Percentiles rank a stretch among this genome's conserved stretches.
Evolutionary conservation across 1,140 invertebrate species (phyloP).

Genomic region (Heliothis virescens): DNA sequence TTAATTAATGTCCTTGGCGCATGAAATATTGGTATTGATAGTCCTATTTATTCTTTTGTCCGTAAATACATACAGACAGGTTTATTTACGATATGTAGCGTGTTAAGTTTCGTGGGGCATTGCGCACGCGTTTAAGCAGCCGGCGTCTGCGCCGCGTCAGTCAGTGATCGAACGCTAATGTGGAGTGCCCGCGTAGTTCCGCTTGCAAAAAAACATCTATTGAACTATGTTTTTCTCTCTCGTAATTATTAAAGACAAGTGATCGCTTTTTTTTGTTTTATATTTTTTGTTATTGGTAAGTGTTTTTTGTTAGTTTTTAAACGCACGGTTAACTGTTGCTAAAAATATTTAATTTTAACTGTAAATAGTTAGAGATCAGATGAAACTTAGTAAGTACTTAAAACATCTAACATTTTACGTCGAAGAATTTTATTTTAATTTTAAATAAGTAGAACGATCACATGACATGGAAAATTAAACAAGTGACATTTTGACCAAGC

Average conservation of each 20-base stretch:
- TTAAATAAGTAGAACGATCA: too few relatives aligned
- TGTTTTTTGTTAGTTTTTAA: too few relatives aligned
- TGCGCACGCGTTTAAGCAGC: background rate
- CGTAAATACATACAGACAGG: slow-evolving; percentile 6
- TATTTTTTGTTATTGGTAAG: background rate
- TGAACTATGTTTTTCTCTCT: background rate
- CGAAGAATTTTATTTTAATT: too few relatives aligned
- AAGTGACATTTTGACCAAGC: too few relatives aligned
- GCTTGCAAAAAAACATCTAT: background rate
- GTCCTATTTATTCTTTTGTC: slow-evolving; percentile 15
- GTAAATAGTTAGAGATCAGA: too few relatives aligned
- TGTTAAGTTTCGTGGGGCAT: slow-evolving; percentile 22
- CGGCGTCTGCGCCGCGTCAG: slow-evolving; percentile 2
- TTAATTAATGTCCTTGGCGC: background rate
- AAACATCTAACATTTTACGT: too few relatives aligned
- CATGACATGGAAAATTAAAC: too few relatives aligned
- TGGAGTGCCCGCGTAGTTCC: slow-evolving; percentile 1
- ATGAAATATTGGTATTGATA: background rate
- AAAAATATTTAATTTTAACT: too few relatives aligned
- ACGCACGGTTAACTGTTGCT: too few relatives aligned
- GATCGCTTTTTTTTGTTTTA: background rate
- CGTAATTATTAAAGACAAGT: background rate
- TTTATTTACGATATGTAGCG: slow-evolving; percentile 35
- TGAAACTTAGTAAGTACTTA: too few relatives aligned
- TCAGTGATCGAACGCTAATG: slow-evolving; percentile 24